A percentile compares a stretch with the other conserved stretches of the same genome.
Evolutionary conservation across 2,797 vertebrate genomes (phyloP).

Genomic region (Micromesistius poutassou): DNA sequence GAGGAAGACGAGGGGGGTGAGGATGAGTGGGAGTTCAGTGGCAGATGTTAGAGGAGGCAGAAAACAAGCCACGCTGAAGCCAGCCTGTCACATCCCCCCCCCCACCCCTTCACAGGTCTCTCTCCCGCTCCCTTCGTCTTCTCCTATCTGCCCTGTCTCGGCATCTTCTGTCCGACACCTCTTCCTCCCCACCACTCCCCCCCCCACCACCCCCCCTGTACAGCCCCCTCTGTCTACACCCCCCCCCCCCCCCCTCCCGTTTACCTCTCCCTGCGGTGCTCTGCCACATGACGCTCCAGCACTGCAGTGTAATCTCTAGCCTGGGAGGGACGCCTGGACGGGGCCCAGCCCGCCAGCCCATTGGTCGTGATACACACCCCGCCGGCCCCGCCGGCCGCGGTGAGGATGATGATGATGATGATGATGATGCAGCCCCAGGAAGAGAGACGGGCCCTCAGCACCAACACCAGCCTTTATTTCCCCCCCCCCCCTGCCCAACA

Average conservation of each 20-base stretch:
- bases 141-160: conserved; percentile 34
- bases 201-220: background rate
- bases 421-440: background rate
- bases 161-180: conserved; percentile 13
- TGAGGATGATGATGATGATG: no score
- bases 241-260: conserved; percentile 37
- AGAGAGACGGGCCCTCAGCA: conserved; percentile 38
- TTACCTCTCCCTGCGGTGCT: conserved; percentile 57
- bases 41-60: conserved; percentile 57
- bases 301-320: conserved; percentile 72
- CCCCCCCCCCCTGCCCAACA: conserved; percentile 35
- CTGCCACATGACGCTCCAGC: conserved; percentile 68
- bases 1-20: conserved; percentile 26
- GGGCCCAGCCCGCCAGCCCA: conserved; percentile 34
- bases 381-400: background rate
- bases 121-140: conserved; percentile 35
- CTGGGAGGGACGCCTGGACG: conserved; percentile 53
- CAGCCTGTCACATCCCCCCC: conserved; percentile 47
- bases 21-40: conserved; percentile 55
- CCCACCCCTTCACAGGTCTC: conserved; percentile 21
- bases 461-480: conserved; percentile 1
- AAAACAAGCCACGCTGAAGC: conserved; percentile 45
- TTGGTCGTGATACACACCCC: background rate
- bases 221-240: conserved; percentile 38
- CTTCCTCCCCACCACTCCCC: conserved; percentile 24